Conservation (phyloP, 2,113 vertebrate species). For the Aspiorhynchus laticeps region DNA sequence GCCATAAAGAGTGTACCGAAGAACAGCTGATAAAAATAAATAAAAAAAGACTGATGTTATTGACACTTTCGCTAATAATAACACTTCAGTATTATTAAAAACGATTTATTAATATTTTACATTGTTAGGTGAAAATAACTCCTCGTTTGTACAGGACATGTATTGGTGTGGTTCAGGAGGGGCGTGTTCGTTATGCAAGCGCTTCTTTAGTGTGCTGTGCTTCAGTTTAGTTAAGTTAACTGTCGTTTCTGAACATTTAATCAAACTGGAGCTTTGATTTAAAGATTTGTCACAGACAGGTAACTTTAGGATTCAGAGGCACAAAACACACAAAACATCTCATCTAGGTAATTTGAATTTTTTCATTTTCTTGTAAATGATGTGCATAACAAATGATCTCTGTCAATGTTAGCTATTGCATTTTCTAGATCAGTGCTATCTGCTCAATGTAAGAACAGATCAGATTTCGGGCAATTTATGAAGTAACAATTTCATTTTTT, state of each 20-base stretch:
- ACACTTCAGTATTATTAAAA: background rate
- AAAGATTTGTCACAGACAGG: background rate
- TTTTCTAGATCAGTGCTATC: background rate
- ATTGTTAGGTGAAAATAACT: background rate
- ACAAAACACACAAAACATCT: background rate
- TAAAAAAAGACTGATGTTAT: too few relatives aligned
- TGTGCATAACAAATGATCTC: background rate
- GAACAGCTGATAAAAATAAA: too few relatives aligned
- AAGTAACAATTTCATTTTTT: background rate
- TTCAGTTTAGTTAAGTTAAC: background rate
- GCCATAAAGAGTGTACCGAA: conserved; percentile 18
- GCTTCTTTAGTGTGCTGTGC: background rate
- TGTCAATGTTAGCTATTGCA: background rate
- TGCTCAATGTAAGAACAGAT: background rate
- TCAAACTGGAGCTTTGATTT: conserved; percentile 19
- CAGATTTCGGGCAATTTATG: background rate
- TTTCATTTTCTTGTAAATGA: background rate
- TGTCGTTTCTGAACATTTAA: background rate
- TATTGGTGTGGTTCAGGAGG: background rate
- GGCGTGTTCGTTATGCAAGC: conserved; percentile 11
- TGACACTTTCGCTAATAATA: background rate
- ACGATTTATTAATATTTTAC: background rate
- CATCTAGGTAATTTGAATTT: background rate
- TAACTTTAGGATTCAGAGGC: background rate
- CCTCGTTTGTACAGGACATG: too few relatives aligned